A percentile compares a stretch with the other conserved stretches of the same genome.
These are phyloP conservation scores for Chaetodon auriga DNA, from an alignment of 2,113 vertebrate genomes.

Conservation along the genomic window DNA sequence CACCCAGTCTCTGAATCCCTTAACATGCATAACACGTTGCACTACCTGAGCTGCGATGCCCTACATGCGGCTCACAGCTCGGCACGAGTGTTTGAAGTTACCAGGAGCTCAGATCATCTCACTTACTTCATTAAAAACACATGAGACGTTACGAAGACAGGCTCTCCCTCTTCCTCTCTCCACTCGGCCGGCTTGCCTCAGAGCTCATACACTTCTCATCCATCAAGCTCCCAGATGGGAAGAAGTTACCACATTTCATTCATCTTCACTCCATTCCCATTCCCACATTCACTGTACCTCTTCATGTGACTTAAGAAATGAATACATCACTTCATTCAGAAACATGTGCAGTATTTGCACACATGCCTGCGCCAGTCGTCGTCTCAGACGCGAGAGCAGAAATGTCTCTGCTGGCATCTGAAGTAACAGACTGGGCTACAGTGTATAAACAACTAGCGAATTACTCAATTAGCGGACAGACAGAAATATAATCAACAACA, in stretches of 20 bases:
- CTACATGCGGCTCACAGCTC: slow-evolving; percentile 49
- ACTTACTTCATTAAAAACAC: slow-evolving; percentile 81
- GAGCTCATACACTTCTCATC: slow-evolving; percentile 58
- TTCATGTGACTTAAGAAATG: slow-evolving; percentile 35
- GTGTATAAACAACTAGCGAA: neutral
- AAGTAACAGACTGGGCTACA: neutral
- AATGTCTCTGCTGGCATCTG: slow-evolving; percentile 6
- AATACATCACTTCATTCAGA: slow-evolving; percentile 47
- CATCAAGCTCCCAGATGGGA: slow-evolving; percentile 56
- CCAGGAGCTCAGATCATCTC: slow-evolving; percentile 72
- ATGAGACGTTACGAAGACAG: slow-evolving; percentile 61
- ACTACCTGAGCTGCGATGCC: slow-evolving; percentile 62
- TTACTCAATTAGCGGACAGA: neutral
- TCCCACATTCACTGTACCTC: slow-evolving; percentile 16
- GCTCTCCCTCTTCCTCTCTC: slow-evolving; percentile 21
- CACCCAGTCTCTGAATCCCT: slow-evolving; percentile 23
- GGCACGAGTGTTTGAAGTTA: slow-evolving; percentile 64
- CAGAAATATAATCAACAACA: neutral
- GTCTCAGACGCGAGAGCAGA: slow-evolving; percentile 15
- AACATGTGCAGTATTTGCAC: neutral
- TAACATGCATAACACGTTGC: slow-evolving; percentile 51
- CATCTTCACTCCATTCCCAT: slow-evolving; percentile 33
- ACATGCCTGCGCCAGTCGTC: neutral
- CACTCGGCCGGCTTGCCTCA: slow-evolving; percentile 9
- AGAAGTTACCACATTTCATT: slow-evolving; percentile 49